Conservation (phyloP, 1,140 invertebrate species). For the Leptestheria dahalacensis region DNA sequence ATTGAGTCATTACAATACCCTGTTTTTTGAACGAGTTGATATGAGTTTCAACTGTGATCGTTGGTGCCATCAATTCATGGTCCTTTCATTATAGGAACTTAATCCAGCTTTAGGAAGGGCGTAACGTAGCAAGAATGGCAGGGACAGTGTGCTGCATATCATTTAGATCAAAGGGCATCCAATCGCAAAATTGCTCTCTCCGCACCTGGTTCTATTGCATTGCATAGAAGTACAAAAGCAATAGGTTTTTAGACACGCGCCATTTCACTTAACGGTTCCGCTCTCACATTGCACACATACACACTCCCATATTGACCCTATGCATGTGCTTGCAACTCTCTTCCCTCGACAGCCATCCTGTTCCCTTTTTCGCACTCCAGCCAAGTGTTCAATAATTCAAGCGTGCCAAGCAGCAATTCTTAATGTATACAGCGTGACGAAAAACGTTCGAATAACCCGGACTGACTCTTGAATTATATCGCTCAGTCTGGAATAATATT, state of each 20-base stretch:
- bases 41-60: too few relatives aligned
- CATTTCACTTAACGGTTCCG: not conserved
- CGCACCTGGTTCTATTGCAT: not conserved
- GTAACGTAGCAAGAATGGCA: too few relatives aligned
- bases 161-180: not conserved
- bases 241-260: not conserved
- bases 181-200: not conserved
- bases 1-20: too few relatives aligned
- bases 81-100: not conserved
- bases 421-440: not conserved
- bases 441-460: too few relatives aligned
- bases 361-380: not conserved
- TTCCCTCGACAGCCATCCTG: not conserved
- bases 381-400: not conserved
- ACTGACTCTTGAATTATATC: not conserved
- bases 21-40: too few relatives aligned
- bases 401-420: not conserved
- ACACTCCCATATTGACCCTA: not conserved
- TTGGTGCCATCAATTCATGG: too few relatives aligned
- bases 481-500: not conserved
- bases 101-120: not conserved
- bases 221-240: not conserved
- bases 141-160: not conserved
- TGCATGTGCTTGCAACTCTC: not conserved
- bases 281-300: not conserved